Evolutionary conservation across 2,797 vertebrate species (phyloP).

Genomic region (Pogoniulus pusillus): DNA sequence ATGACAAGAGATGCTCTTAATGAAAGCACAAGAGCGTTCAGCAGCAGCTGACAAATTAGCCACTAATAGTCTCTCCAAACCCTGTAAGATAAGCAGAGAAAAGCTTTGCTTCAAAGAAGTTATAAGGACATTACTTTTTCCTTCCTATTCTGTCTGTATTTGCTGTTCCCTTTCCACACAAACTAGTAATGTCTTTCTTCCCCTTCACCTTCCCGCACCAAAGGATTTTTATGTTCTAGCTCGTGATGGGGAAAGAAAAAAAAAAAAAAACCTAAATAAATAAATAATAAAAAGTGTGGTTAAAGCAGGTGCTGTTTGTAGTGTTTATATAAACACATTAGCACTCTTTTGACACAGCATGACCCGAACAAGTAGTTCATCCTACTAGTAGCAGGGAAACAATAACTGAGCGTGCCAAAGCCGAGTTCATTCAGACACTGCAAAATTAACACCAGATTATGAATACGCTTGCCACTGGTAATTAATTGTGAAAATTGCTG

Average conservation of each 20-base stretch:
- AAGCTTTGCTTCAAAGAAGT: not conserved
- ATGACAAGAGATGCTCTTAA: not conserved
- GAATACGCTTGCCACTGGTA: constrained; percentile 79
- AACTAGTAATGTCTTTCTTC: not conserved
- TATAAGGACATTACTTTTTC: not conserved
- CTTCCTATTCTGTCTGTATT: not conserved
- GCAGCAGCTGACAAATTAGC: not conserved
- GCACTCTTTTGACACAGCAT: constrained; percentile 71
- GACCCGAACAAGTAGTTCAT: constrained; percentile 71
- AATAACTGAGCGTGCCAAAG: constrained; percentile 75
- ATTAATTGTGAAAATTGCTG: constrained; percentile 74
- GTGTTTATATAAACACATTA: constrained; percentile 72
- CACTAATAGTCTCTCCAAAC: not conserved
- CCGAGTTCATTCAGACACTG: constrained; percentile 75
- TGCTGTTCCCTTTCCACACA: not conserved
- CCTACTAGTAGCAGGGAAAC: constrained; percentile 71
- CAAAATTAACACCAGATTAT: constrained; percentile 86
- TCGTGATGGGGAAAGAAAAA: constrained; percentile 40
- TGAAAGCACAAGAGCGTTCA: not conserved
- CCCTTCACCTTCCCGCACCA: not conserved
- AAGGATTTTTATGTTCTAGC: constrained; percentile 34
- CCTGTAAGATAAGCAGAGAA: not conserved
- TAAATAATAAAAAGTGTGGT: constrained; percentile 50
- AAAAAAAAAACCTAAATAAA: too few relatives aligned
- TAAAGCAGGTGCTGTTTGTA: constrained; percentile 67